A percentile compares a stretch with the other conserved stretches of the same genome.
Conservation (phyloP, 37 sponge, comb jelly and placozoan genomes). For the Beroe forskalii region DNA sequence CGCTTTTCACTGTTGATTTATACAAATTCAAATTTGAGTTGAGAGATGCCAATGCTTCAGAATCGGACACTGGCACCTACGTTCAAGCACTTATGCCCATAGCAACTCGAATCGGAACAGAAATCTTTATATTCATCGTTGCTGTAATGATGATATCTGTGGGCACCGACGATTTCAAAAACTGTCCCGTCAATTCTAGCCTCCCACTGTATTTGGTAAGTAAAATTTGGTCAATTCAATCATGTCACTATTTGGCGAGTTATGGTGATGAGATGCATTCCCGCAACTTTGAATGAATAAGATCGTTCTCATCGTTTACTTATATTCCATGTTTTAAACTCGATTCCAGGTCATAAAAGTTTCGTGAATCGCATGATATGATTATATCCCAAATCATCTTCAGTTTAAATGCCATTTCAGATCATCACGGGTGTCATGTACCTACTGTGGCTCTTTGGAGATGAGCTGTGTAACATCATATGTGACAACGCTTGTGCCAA, state of each 20-base stretch:
- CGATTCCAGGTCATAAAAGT: too few species aligned
- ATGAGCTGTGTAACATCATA: neutral
- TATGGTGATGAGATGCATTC: too few species aligned
- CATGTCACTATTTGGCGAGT: too few species aligned
- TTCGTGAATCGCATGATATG: too few species aligned
- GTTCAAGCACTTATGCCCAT: neutral
- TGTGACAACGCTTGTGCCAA: neutral
- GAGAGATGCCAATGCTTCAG: neutral
- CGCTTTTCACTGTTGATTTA: too few species aligned
- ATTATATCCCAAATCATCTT: too few species aligned
- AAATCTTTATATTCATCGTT: neutral
- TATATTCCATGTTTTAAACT: too few species aligned
- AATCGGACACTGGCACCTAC: neutral
- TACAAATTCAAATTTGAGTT: too few species aligned
- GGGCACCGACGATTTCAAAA: neutral
- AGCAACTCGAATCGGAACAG: neutral
- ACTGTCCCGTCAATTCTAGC: neutral
- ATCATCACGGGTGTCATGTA: neutral
- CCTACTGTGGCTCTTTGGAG: neutral
- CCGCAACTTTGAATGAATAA: too few species aligned
- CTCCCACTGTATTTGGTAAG: neutral
- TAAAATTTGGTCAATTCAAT: too few species aligned
- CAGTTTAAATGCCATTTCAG: neutral
- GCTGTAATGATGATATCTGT: neutral
- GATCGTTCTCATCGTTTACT: too few species aligned